phyloP scores from a whole-genome alignment of 2,888 invertebrate genomes.

The Portevinia maculata region DNA sequence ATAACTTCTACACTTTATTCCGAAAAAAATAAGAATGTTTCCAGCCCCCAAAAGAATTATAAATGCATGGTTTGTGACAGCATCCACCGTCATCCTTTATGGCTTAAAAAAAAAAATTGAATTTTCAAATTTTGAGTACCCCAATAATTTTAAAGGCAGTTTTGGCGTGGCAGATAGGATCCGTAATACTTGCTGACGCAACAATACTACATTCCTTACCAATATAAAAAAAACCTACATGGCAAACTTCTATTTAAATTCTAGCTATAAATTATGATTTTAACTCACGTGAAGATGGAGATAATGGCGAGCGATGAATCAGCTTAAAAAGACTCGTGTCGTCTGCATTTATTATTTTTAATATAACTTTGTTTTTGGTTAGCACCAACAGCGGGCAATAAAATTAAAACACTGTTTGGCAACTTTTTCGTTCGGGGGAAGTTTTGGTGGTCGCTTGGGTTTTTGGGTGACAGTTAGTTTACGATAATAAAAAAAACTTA shows the following conservation, averaged over 20 bases:
- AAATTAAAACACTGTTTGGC: no score
- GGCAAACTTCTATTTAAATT: background rate
- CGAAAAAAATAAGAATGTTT: background rate
- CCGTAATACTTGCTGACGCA: no score
- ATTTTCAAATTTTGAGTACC: conserved; percentile 2
- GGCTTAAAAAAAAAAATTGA: background rate
- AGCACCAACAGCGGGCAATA: no score
- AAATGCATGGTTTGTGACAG: background rate
- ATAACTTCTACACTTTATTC: background rate
- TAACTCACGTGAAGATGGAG: conserved; percentile 4
- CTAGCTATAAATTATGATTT: background rate
- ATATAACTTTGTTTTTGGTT: no score
- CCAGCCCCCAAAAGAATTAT: background rate
- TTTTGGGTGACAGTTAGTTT: no score
- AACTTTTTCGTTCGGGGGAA: no score
- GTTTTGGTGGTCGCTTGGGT: no score
- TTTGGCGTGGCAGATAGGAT: no score
- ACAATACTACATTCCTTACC: no score
- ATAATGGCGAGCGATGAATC: conserved; percentile 11
- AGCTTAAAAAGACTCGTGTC: background rate
- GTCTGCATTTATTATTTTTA: conserved; percentile 5
- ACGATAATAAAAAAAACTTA: no score
- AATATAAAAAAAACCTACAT: no score
- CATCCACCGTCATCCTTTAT: background rate
- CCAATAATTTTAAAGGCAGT: background rate